Base-by-base conservation (phyloP, 1,140 invertebrate genomes). In the Oppia nitens region DNA sequence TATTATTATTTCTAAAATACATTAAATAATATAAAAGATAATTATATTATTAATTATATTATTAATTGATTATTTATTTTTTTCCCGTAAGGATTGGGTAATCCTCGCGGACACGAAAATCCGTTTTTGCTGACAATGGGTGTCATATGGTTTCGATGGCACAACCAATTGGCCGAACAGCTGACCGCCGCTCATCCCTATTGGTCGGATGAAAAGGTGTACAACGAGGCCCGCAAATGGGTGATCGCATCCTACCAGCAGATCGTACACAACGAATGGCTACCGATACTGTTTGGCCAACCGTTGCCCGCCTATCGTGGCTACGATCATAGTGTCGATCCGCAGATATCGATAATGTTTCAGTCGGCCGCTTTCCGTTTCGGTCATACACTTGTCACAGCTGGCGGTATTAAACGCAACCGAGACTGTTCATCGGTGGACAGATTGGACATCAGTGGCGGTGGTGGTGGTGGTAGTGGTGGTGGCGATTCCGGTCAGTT, bases 281-380 rank as follows among this genome's bases (percentile, higher is more conserved):
- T 79, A 20, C 73, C 74, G 11, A 61, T 67, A 49, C 77, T 73
- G 69, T 51, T 76, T 3, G 70, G 70, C 1, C 54, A 63, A 51
- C 27, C 57, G 11, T 40, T 71, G 12, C 29, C 64, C 12, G 17
- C 4, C 2, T 75, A 75, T 53, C 32, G 60, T 61, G 90, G 72
- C 29, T 83, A 83, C 65, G 72, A 82, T 63, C 73, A 77, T 0
- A 73, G 71, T 57, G 69, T 80, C 26, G 76, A 82, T 69, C 81
- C 82, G 6, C 79, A 81, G 62, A 79, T 83, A 52, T 76, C 79
- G 24, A 79, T 83, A 58, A 76, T 81, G 59, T 83, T 83, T 66
- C 80, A 82, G 67, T 72, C 79, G 3, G 79, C 80, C 14, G 81
- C 81, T 2, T 80, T 82, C 71, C 69, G 80, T 60, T 83, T 81